These are phyloP conservation scores for Artibeus lituratus DNA, from an alignment of 2,797 vertebrate species.

Conservation along the genomic window DNA sequence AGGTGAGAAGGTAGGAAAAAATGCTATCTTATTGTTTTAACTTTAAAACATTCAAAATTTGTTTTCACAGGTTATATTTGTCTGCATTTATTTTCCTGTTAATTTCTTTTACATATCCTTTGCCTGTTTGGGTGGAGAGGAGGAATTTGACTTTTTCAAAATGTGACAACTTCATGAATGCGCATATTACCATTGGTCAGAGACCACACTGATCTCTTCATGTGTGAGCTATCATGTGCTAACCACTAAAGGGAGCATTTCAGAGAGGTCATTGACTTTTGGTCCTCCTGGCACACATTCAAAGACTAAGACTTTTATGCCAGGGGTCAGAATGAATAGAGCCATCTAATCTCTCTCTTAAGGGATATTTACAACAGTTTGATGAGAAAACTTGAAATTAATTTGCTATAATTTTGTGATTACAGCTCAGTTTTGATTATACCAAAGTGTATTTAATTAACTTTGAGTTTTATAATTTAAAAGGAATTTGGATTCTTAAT, in stretches of 20 bases:
- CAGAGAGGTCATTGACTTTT: background rate
- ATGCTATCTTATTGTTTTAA: background rate
- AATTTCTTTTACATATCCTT: background rate
- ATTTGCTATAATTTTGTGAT: background rate
- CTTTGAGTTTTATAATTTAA: background rate
- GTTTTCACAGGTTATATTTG: background rate
- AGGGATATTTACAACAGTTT: background rate
- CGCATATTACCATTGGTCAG: background rate
- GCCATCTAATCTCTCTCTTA: background rate
- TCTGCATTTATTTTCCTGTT: background rate
- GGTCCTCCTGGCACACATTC: background rate
- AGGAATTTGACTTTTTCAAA: background rate
- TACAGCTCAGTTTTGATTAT: background rate
- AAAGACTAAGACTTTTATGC: too few species aligned
- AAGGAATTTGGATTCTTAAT: background rate
- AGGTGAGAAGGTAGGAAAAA: background rate
- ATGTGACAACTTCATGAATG: background rate
- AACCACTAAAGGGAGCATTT: background rate
- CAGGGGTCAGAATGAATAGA: background rate
- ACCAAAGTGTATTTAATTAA: background rate
- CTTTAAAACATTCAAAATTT: background rate
- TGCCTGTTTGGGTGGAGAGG: background rate
- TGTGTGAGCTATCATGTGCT: background rate
- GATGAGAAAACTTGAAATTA: background rate
- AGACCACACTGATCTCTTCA: accelerated